Evolutionary conservation across 2,888 invertebrate species (phyloP).

Genomic region (Dynastes maya): DNA sequence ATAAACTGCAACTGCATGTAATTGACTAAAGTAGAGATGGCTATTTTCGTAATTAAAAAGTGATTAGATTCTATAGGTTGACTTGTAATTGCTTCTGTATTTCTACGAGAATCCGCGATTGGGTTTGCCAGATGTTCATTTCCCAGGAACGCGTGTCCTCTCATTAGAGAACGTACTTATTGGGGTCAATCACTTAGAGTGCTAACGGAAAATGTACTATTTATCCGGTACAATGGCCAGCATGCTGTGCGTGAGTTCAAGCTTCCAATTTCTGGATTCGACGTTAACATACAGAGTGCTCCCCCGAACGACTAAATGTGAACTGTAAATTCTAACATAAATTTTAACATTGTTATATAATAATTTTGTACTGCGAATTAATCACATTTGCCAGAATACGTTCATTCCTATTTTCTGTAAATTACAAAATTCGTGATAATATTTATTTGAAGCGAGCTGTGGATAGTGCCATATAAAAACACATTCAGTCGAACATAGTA

Average conservation of each 20-base stretch:
- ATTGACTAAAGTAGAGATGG: too few species aligned
- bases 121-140: constrained; percentile 9
- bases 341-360: too few species aligned
- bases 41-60: too few species aligned
- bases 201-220: not conserved
- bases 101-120: not conserved
- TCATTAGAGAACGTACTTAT: constrained; percentile 11
- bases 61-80: not conserved
- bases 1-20: too few species aligned
- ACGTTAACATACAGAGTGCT: not conserved
- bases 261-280: not conserved
- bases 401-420: too few species aligned
- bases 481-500: too few species aligned
- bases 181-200: constrained; percentile 20
- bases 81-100: constrained; percentile 5
- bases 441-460: too few species aligned
- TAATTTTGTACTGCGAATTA: too few species aligned
- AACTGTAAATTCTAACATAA: not conserved
- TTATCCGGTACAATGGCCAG: not conserved
- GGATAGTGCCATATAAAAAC: too few species aligned
- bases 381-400: too few species aligned
- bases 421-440: too few species aligned
- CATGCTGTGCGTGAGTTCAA: too few species aligned
- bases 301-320: not conserved
- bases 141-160: constrained; percentile 9